Evolutionary conservation across 2,797 vertebrate species (phyloP).

Genomic region (Megaceryle alcyon): DNA sequence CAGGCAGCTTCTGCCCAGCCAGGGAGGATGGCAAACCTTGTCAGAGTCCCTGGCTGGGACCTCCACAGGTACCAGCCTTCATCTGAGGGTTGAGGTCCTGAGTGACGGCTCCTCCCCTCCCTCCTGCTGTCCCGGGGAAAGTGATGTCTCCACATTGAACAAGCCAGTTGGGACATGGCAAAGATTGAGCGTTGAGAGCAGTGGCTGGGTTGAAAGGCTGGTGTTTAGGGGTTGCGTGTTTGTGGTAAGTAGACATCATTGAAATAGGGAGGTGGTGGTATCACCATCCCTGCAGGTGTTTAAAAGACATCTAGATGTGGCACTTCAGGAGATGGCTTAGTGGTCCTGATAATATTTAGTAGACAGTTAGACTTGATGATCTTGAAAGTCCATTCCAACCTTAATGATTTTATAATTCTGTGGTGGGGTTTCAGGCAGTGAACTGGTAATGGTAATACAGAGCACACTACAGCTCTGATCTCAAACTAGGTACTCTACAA

Average conservation of each 20-base stretch:
- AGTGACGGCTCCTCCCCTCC: not conserved
- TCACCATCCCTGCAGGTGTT: no score
- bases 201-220: not conserved
- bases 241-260: not conserved
- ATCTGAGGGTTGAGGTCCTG: not conserved
- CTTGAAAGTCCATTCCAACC: no score
- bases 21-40: not conserved
- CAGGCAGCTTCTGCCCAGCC: not conserved
- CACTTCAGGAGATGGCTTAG: no score
- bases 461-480: not conserved
- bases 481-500: not conserved
- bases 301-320: no score
- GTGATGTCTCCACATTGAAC: fast-evolving
- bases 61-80: not conserved
- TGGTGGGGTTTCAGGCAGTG: not conserved
- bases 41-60: not conserved
- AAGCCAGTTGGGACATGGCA: not conserved
- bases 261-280: no score
- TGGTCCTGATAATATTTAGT: no score
- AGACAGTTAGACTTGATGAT: no score
- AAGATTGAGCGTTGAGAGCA: not conserved
- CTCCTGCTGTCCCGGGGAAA: not conserved
- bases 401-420: no score
- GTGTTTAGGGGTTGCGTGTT: not conserved
- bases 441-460: not conserved